phyloP scores from a whole-genome alignment of 2,888 invertebrate genomes.

The Kuschelorhynchus macadamiae region DNA sequence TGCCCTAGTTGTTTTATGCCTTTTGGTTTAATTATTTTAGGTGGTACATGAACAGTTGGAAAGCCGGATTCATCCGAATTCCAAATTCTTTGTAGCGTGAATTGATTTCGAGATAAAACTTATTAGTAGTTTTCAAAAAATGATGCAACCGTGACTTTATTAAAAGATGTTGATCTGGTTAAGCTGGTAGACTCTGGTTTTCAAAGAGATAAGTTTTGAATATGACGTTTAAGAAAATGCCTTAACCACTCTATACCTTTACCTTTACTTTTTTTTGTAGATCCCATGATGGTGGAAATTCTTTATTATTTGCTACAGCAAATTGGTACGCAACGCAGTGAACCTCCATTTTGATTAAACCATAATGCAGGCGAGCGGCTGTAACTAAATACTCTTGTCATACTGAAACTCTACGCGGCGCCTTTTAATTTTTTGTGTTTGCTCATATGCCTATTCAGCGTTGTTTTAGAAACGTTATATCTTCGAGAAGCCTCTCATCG shows the following conservation, averaged over 20 bases:
- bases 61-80: slow-evolving; percentile 58
- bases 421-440: background rate
- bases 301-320: slow-evolving; percentile 52
- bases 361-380: slow-evolving; percentile 34
- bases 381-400: slow-evolving; percentile 5
- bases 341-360: slow-evolving; percentile 36
- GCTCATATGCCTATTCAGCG: background rate
- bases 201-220: slow-evolving; percentile 52
- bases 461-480: background rate
- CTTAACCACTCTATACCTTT: slow-evolving; percentile 49
- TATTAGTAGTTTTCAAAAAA: slow-evolving; percentile 47
- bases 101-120: slow-evolving; percentile 9
- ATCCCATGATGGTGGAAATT: slow-evolving; percentile 50
- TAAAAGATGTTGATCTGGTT: slow-evolving; percentile 57
- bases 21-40: slow-evolving; percentile 56
- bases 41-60: slow-evolving; percentile 57
- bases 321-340: slow-evolving; percentile 44
- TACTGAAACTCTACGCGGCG: background rate
- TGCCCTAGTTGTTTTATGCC: slow-evolving; percentile 56
- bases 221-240: slow-evolving; percentile 39
- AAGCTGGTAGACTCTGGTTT: slow-evolving; percentile 56
- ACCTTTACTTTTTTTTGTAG: slow-evolving; percentile 32
- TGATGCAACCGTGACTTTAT: slow-evolving; percentile 51
- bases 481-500: background rate
- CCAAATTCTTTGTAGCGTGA: slow-evolving; percentile 50